Evolutionary conservation across 2,797 vertebrate species (phyloP), one percentile per base, ranked within the genome.

Genomic region (Aulostomus chinensis): DNA sequence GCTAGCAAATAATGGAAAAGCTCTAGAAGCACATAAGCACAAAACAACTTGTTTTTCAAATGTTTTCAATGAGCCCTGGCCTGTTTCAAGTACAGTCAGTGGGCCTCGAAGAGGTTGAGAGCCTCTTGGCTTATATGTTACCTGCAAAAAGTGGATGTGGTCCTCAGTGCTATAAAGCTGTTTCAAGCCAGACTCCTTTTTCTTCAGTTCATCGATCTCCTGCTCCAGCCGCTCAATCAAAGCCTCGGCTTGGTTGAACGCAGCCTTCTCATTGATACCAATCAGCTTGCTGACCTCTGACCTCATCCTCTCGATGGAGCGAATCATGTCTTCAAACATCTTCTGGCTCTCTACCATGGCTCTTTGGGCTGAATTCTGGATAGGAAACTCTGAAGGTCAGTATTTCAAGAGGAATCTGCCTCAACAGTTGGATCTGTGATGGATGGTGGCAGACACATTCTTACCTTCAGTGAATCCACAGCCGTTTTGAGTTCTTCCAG

Each of bases 241-340:
- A 36, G 90, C 89, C 35, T 85, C 83, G 0, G 91, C 85, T 80
- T 93, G 91, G 78, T 78, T 90, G 70, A 92, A 91, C 2, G 91
- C 91, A 0, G 91, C 89, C 51, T 88, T 93, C 80, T 93, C 91
- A 11, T 93, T 93, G 81, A 93, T 93, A 8, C 90, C 90, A 9
- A 93, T 92, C 83, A 93, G 81, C 76, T 91, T 92, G 66, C 72
- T 90, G 28, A 93, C 91, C 83, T 93, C 91, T 13, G 91, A 86
- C 80, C 90, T 90, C 91, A 93, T 92, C 78, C 91, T 88, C 68
- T 93, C 91, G 4, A 93, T 93, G 70, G 91, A 89, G 63, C 87
- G 90, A 39, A 93, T 91, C 91, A 93, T 93, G 53, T 93, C 91
- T 53, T 91, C 90, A 24, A 93, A 93, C 89, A 92, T 92, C 84